Evolutionary conservation across 2,797 vertebrate genomes (phyloP).

Genomic region (Holocentrus rufus): DNA sequence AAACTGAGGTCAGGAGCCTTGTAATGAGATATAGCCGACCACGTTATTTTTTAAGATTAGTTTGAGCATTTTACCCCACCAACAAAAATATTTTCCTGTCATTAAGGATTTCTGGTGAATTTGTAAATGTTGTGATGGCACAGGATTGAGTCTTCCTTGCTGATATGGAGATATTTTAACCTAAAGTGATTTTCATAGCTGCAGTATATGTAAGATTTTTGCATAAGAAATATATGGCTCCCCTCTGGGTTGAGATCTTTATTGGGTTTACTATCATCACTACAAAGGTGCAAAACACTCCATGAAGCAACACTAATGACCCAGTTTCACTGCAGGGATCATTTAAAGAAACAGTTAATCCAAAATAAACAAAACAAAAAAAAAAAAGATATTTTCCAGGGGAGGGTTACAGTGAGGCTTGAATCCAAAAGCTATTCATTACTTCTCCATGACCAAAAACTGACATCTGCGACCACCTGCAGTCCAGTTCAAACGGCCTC

Average conservation of each 20-base stretch:
- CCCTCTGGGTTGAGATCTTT: conserved; percentile 1
- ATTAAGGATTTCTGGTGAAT: not conserved
- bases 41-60: not conserved
- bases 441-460: not conserved
- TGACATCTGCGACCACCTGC: conserved; percentile 1
- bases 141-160: not conserved
- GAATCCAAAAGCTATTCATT: not conserved
- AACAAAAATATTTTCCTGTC: no score
- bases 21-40: not conserved
- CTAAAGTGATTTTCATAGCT: not conserved
- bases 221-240: not conserved
- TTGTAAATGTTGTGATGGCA: not conserved
- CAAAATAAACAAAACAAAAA: no score
- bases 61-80: no score
- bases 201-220: not conserved
- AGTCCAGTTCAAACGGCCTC: not conserved
- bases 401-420: no score
- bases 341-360: not conserved
- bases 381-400: no score
- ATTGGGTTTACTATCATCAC: conserved; percentile 1
- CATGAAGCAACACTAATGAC: conserved; percentile 34
- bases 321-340: conserved; percentile 2
- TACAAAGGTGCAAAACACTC: conserved; percentile 23
- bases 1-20: not conserved
- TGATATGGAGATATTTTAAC: not conserved